Evolutionary conservation across 2,888 invertebrate species (phyloP).

Genomic region (Saturnia pavonia): DNA sequence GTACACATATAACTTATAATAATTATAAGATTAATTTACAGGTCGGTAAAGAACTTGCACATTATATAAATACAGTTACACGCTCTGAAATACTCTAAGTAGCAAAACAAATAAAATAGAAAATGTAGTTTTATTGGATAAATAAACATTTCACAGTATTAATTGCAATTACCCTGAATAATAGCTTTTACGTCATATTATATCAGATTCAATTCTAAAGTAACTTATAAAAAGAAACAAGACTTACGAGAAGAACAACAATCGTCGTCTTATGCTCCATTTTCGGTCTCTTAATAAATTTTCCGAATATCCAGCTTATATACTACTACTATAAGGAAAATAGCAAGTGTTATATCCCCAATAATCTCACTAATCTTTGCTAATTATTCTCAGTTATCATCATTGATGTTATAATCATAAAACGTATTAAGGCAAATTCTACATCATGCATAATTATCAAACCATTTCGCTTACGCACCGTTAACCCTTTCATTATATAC

Average conservation of each 20-base stretch:
- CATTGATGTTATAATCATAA: conserved; percentile 16
- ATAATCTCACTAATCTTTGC: conserved; percentile 24
- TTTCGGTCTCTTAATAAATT: conserved; percentile 25
- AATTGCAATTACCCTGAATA: background rate
- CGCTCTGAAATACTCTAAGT: background rate
- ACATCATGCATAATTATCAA: background rate
- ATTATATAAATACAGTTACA: background rate
- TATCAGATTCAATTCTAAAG: background rate
- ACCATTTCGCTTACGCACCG: background rate
- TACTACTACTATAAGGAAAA: conserved; percentile 25
- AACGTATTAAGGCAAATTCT: background rate
- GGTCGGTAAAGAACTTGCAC: background rate
- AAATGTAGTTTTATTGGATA: background rate
- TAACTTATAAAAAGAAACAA: conserved; percentile 7
- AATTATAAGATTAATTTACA: background rate
- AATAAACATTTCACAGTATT: background rate
- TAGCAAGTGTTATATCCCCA: conserved; percentile 33
- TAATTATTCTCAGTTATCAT: conserved; percentile 18
- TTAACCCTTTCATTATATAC: too few relatives aligned
- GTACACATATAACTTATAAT: background rate
- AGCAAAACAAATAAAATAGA: background rate
- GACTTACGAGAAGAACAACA: conserved; percentile 49
- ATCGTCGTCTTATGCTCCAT: conserved; percentile 43
- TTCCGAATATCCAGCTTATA: conserved; percentile 26
- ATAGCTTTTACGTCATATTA: background rate